Evolutionary conservation across 2,797 vertebrate species (phyloP), one percentile per base, ranked within the genome.

Genomic region (Sebastes dallii): DNA sequence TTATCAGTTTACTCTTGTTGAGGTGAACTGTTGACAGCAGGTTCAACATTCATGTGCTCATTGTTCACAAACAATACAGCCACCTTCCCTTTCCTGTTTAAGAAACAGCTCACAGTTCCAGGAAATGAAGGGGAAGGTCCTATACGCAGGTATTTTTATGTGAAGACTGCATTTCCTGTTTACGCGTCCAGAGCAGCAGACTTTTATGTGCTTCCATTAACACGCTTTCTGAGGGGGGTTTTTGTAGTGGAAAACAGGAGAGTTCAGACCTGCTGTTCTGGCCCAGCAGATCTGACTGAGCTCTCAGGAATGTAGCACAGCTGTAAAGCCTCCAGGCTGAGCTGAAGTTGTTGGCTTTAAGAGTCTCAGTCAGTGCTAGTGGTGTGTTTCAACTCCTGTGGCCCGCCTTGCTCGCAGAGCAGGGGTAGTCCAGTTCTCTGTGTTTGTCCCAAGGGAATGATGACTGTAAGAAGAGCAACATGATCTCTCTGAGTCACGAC

Each of bases 221-320:
- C 36, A 14, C 1, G 5, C 54, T 72, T 62, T 75, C 76, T 59
- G 72, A 29, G 27, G 12, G n/a, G 1, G 3, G 0, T 13, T 59
- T 64, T 34, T 13, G 66, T 22, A 20, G 59, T 66, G 66, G 78
- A 82, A 86, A 90, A 66, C n/a, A 11, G 25, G 55, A 34, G 60
- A 12, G 6, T 25, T 60, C 54, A 27, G 76, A 50, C 29, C 18
- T 72, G 83, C 78, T 78, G 75, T 46, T 54, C 46, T 13, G 52
- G 60, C 36, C 24, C 50, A 6, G 65, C 60, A 56, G 36, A 42
- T 62, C 34, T 54, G 62, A 69, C 72, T 22, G 83, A 76, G 54
- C 78, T 73, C 59, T 80, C 58, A 84, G 88, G 91, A 92, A 90
- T 81, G 81, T 60, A 56, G 42, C 86, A 58, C 85, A 66, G 67